Evolutionary conservation across 2,797 vertebrate genomes (phyloP), one percentile per base, ranked within the genome.

Genomic region (Cryptoprocta ferox): DNA sequence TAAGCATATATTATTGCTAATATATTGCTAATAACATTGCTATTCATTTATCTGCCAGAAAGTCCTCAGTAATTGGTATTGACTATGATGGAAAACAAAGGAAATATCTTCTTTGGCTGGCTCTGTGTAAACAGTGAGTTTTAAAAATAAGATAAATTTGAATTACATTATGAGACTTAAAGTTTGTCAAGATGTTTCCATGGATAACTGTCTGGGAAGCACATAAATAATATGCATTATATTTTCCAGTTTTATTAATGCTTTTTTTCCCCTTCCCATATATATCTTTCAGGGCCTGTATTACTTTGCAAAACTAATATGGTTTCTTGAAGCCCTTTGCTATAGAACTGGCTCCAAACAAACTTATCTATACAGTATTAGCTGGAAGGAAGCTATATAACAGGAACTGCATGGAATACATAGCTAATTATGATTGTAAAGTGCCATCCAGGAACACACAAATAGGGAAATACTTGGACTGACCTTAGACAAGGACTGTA

Each of bases 231-330:
- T 45, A 28, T 66, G 26, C 94, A 32, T 73, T 83, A 16, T 42
- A 80, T 53, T 45, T 87, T 91, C 3, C 14, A 37, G 48, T 65
- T 93, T 95, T 70, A 53, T 78, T 75, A 39, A 81, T 68, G n/a
- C 6, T 45, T 81, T 86, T 80, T 32, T 8, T 35, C 2, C 21
- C 73, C 30, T 18, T 80, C 30, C 56, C 18, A 68, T 5, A 4
- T 82, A 13, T 32, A 26, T 59, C 50, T 93, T 87, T 70, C 13
- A 48, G 5, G 15, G 8, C 18, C 21, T 85, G 12, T 35, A 39
- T 93, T 91, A 63, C 70, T 85, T 97, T 89, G 18, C 15, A 89
- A 78, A 93, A 78, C 16, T 48, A 86, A 85, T 73, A 78, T 30
- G 48, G 35, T 90, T 92, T 96, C 26, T 37, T 75, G n/a, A 68